Evolutionary conservation across 2,797 vertebrate genomes (phyloP).

Genomic region (Kryptopterus vitreolus): DNA sequence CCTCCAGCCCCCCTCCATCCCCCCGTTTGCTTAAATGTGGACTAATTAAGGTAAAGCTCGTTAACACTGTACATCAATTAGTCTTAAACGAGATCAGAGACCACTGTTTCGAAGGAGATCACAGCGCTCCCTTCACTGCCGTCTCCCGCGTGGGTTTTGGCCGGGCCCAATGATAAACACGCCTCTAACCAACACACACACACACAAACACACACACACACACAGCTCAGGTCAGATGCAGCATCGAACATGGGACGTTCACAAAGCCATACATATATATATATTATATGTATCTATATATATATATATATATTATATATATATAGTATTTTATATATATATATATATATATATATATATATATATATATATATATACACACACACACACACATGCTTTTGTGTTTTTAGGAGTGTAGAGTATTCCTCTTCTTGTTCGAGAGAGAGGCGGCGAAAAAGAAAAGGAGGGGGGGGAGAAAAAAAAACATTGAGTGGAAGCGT

Average conservation of each 20-base stretch:
- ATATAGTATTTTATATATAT: conserved; percentile 26
- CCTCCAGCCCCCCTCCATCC: conserved; percentile 49
- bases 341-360: conserved; percentile 25
- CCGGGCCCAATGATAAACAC: conserved; percentile 60
- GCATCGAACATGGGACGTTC: conserved; percentile 7
- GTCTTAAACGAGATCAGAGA: conserved; percentile 80
- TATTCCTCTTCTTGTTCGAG: conserved; percentile 14
- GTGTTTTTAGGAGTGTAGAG: conserved; percentile 11
- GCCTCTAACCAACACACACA: conserved; percentile 61
- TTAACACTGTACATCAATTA: conserved; percentile 81
- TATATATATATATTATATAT: background rate
- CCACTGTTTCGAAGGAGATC: conserved; percentile 76
- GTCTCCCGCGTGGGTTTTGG: conserved; percentile 58
- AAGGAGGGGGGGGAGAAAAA: conserved; percentile 47
- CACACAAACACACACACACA: too few species aligned
- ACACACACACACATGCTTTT: background rate
- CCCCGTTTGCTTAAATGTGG: conserved; percentile 74
- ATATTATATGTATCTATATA: conserved; percentile 40
- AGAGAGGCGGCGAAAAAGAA: conserved; percentile 57
- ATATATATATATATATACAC: background rate
- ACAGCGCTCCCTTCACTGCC: conserved; percentile 60
- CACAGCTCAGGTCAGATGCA: conserved; percentile 41
- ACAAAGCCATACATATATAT: conserved; percentile 7
- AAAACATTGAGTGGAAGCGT: conserved; percentile 45
- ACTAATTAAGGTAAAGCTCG: conserved; percentile 81